These are phyloP conservation scores for Erpornis zantholeuca DNA, from an alignment of 2,113 vertebrate species.

Conservation along the genomic window DNA sequence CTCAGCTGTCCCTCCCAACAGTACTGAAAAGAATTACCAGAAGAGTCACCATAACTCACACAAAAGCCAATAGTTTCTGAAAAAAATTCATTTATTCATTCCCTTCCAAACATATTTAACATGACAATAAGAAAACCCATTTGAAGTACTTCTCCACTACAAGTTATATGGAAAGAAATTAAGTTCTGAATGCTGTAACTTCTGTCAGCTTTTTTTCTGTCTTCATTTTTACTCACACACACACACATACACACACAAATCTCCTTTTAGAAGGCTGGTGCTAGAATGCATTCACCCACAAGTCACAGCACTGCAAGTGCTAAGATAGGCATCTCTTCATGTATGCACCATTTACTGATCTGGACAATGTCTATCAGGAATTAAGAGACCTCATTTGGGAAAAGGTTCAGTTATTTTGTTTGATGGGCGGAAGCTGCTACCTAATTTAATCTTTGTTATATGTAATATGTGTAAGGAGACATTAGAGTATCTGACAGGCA, in stretches of 20 bases:
- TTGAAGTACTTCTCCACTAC: neutral
- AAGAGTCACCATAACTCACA: neutral
- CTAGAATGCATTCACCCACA: neutral
- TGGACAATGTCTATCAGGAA: slow-evolving; percentile 15
- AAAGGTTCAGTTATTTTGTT: slow-evolving; percentile 12
- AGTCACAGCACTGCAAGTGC: neutral
- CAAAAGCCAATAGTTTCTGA: neutral
- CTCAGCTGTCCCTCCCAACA: neutral
- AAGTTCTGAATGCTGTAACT: neutral
- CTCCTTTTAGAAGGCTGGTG: neutral
- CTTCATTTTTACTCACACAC: neutral
- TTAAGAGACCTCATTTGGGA: slow-evolving; percentile 3
- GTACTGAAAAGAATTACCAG: neutral
- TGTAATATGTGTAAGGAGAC: neutral
- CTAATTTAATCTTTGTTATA: slow-evolving; percentile 24
- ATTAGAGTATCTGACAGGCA: neutral
- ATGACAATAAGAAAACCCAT: neutral
- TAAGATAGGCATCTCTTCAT: neutral
- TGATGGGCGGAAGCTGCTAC: slow-evolving; percentile 1
- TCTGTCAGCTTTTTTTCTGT: neutral
- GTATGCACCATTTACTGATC: neutral
- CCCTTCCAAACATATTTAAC: neutral
- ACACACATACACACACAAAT: rapidly evolving
- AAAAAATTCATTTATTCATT: neutral
- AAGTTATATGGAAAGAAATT: neutral